phyloP scores from a whole-genome alignment of 2,888 invertebrate species.

The Drosophila kuntzei region DNA sequence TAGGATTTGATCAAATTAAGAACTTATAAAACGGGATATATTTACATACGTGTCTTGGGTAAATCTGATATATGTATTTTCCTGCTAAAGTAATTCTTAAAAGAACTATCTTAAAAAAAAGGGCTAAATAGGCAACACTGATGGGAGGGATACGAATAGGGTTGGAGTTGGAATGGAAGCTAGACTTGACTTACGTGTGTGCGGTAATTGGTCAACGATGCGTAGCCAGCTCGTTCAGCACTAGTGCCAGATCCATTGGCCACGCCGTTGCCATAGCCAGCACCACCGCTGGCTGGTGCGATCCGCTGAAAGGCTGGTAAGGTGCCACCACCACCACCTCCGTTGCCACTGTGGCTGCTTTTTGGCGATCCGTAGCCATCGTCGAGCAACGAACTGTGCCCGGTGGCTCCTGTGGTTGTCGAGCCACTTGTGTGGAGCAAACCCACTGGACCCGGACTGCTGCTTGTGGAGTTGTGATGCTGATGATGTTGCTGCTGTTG shows the following conservation, averaged over 20 bases:
- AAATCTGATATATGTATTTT: too few relatives aligned
- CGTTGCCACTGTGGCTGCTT: conserved; percentile 76
- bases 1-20: too few relatives aligned
- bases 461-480: conserved; percentile 69
- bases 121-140: not conserved
- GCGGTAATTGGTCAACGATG: conserved; percentile 83
- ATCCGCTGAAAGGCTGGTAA: conserved; percentile 85
- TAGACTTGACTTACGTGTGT: conserved; percentile 77
- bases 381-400: conserved; percentile 61
- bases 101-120: not conserved
- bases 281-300: conserved; percentile 60
- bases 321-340: conserved; percentile 71
- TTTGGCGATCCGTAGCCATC: conserved; percentile 84
- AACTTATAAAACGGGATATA: not conserved
- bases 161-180: not conserved
- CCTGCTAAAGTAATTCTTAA: not conserved
- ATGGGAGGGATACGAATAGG: not conserved
- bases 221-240: conserved; percentile 75
- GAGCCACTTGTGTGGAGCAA: conserved; percentile 61
- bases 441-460: conserved; percentile 65
- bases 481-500: conserved; percentile 65
- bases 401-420: conserved; percentile 49
- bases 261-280: conserved; percentile 65
- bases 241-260: conserved; percentile 66
- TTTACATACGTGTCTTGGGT: too few relatives aligned